Base-by-base conservation (phyloP, 2,797 vertebrate species). In the Lindbergichthys nudifrons region DNA sequence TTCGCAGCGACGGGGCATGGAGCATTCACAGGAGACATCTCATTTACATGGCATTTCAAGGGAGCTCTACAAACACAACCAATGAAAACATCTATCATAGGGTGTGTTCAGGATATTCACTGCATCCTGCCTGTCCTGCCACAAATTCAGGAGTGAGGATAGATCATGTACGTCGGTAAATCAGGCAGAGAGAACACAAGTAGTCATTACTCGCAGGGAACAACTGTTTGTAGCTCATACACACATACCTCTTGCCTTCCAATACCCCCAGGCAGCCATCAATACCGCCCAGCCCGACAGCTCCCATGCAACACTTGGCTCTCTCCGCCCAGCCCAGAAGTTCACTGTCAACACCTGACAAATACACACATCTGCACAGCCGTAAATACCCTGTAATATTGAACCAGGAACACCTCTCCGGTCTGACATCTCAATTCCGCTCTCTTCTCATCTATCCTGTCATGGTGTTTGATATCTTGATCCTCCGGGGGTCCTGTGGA, bases 321-420 rank as follows among this genome's bases (percentile, higher is more conserved):
- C 70, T 83, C 71, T 80, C 62, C 68, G 58, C 54, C 73, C 52
- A 1, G 46, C 82, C 87, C 82, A 85, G 86, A 83, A 61, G 73
- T 83, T 89, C 75, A 83, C 87, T 90, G 80, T 92, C 86, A 88
- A 77, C 93, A 69, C 93, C 85, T 93, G 89, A 93, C 90, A 93
- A 86, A 88, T 60, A 82, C 84, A 89, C 90, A 95, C 93, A 95
- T 93, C 94, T 96, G 94, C 93, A 91, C 88, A 88, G 89, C 91
- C 88, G 79, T 88, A 89, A 63, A 94, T 84, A 80, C 81, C 83
- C 87, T 90, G 73, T 92, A 94, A 94, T 91, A 92, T 83, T 89
- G 84, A 65, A 59, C 6, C 58, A 86, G 89, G 84, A 91, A 93
- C 87, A 84, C 89, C 87, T 84, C 68, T 59, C 67, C 51, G 23